phyloP scores from a whole-genome alignment of 2,113 vertebrate species.

The Dicrurus megarhynchus region DNA sequence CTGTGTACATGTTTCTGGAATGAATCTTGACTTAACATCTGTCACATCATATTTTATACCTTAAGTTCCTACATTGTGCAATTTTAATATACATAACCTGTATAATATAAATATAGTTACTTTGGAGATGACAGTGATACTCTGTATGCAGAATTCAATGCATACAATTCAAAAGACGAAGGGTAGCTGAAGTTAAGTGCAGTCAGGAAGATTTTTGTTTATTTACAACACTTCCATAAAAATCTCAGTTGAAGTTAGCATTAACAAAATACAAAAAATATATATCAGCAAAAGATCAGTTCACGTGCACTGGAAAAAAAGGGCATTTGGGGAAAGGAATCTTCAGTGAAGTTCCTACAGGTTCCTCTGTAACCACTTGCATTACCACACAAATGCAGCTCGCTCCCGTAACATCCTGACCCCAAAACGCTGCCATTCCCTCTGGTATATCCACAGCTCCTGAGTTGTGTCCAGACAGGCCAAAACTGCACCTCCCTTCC shows the following conservation, averaged over 20 bases:
- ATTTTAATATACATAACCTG: background rate
- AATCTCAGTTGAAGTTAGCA: background rate
- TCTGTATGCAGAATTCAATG: background rate
- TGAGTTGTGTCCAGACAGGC: slow-evolving; percentile 96
- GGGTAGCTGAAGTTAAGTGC: background rate
- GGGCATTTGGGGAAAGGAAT: background rate
- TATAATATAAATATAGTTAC: background rate
- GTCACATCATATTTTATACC: background rate
- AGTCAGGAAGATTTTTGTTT: background rate
- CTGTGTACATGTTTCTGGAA: background rate
- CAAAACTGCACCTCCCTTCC: slow-evolving; percentile 95
- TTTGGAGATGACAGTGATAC: background rate
- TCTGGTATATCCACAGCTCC: slow-evolving; percentile 95
- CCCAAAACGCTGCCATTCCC: slow-evolving; percentile 95
- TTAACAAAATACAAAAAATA: slow-evolving; percentile 40
- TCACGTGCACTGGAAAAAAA: background rate
- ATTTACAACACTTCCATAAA: background rate
- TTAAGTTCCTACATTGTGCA: background rate
- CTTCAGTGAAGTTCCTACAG: background rate
- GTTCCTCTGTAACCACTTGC: background rate
- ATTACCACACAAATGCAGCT: slow-evolving; percentile 93
- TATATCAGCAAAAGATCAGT: background rate
- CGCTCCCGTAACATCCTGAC: slow-evolving; percentile 92
- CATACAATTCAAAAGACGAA: background rate
- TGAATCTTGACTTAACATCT: background rate